phyloP scores from a whole-genome alignment of 92 coral and sea anemone genomes.

The Heteractis magnifica region DNA sequence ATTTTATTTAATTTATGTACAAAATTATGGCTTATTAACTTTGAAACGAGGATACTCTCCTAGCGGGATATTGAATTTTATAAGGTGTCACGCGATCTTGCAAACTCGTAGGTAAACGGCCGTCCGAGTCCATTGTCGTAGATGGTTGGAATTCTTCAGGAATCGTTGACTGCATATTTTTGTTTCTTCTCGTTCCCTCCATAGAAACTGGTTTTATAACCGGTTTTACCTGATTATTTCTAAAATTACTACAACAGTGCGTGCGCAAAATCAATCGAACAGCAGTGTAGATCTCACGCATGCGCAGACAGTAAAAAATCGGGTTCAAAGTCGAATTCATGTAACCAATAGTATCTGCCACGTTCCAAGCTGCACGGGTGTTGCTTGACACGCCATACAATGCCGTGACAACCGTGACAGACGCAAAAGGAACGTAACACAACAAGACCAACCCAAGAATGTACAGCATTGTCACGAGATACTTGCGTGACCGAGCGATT shows the following conservation, averaged over 20 bases:
- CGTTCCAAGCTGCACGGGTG: slow-evolving; percentile 36
- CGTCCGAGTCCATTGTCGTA: background rate
- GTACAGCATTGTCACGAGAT: slow-evolving; percentile 26
- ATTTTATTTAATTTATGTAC: background rate
- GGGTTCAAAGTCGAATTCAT: slow-evolving; percentile 37
- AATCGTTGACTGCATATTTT: background rate
- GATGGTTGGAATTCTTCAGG: slow-evolving; percentile 4
- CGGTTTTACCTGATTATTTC: slow-evolving; percentile 9
- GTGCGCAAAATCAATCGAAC: background rate
- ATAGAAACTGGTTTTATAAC: background rate
- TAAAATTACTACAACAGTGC: background rate
- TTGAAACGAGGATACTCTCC: background rate
- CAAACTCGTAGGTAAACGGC: background rate
- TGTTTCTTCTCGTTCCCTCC: background rate
- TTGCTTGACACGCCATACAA: slow-evolving; percentile 18
- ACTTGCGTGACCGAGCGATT: slow-evolving; percentile 17
- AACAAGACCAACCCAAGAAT: slow-evolving; percentile 23
- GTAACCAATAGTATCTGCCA: slow-evolving; percentile 31
- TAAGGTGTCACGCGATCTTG: background rate
- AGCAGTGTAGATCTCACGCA: slow-evolving; percentile 21
- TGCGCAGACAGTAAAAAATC: slow-evolving; percentile 24
- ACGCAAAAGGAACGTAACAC: slow-evolving; percentile 31
- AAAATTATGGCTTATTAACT: background rate
- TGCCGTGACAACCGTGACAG: slow-evolving; percentile 30
- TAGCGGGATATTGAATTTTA: background rate